Percentiles rank a stretch among this genome's conserved stretches.
phyloP scores from a whole-genome alignment of 2,797 vertebrate genomes.

The Coluber constrictor region DNA sequence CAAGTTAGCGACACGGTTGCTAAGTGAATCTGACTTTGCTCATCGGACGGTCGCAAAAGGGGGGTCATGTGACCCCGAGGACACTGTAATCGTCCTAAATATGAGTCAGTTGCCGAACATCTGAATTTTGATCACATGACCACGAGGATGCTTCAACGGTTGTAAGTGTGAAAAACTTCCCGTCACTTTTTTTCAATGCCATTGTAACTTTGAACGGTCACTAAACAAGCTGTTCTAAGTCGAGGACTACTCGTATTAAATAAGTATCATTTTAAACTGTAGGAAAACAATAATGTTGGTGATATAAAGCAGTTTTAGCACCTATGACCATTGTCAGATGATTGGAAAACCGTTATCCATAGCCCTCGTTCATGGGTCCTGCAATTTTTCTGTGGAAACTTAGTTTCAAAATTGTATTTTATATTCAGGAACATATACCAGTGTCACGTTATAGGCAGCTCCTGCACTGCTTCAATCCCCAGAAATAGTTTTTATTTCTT shows the following conservation, averaged over 20 bases:
- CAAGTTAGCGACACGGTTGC: neutral
- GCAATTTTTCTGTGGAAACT: neutral
- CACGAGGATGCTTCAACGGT: accelerated
- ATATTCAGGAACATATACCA: neutral
- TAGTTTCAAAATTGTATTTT: too few relatives aligned
- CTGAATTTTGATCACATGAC: neutral
- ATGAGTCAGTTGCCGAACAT: neutral
- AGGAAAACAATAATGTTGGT: neutral
- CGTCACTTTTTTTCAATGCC: neutral
- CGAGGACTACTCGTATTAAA: neutral
- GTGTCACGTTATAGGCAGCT: neutral
- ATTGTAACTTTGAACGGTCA: neutral
- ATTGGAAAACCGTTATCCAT: too few relatives aligned
- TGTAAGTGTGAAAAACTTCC: neutral
- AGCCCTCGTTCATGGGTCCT: neutral
- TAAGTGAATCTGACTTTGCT: neutral
- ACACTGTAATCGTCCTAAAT: neutral
- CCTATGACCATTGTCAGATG: too few relatives aligned
- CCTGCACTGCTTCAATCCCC: neutral
- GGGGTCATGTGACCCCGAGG: neutral
- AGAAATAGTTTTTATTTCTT: neutral
- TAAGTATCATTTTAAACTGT: neutral
- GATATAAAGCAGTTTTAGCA: neutral
- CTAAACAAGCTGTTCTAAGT: neutral
- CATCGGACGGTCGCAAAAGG: too few relatives aligned